phyloP scores from a whole-genome alignment of 2,797 vertebrate species.

The Oreochromis grahami region DNA sequence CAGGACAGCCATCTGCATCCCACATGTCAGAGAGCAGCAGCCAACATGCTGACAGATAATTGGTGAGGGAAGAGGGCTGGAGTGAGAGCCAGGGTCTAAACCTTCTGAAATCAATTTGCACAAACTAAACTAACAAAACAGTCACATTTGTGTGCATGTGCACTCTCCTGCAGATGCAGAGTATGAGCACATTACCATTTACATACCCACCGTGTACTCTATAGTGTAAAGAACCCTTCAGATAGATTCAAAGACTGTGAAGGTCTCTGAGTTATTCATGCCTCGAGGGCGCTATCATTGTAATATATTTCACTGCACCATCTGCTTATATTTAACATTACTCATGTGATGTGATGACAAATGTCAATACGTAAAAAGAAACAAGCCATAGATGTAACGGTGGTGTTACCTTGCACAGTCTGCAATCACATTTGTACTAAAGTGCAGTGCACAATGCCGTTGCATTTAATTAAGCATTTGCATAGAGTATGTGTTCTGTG shows the following conservation, averaged over 20 bases:
- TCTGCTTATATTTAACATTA: conserved; percentile 61
- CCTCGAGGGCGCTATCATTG: conserved; percentile 36
- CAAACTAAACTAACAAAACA: conserved; percentile 23
- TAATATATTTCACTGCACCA: conserved; percentile 43
- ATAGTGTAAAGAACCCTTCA: background rate
- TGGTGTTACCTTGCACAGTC: background rate
- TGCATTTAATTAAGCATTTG: background rate
- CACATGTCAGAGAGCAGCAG: conserved; percentile 54
- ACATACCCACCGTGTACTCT: background rate
- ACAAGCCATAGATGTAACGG: background rate
- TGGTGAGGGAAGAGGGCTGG: conserved; percentile 31
- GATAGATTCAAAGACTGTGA: conserved; percentile 36
- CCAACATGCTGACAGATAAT: conserved; percentile 55
- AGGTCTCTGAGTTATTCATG: conserved; percentile 54
- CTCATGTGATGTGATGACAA: conserved; percentile 57
- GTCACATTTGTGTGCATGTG: background rate
- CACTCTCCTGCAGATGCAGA: background rate
- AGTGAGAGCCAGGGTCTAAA: conserved; percentile 1
- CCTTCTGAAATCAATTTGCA: conserved; percentile 55
- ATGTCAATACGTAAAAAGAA: conserved; percentile 40
- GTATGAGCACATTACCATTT: conserved; percentile 8
- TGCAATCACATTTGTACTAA: background rate
- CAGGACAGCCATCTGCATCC: conserved; percentile 60
- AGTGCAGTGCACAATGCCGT: background rate
- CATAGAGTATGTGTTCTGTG: background rate